phyloP scores from a whole-genome alignment of 2,797 vertebrate genomes.

The Enteromius argenteus region DNA sequence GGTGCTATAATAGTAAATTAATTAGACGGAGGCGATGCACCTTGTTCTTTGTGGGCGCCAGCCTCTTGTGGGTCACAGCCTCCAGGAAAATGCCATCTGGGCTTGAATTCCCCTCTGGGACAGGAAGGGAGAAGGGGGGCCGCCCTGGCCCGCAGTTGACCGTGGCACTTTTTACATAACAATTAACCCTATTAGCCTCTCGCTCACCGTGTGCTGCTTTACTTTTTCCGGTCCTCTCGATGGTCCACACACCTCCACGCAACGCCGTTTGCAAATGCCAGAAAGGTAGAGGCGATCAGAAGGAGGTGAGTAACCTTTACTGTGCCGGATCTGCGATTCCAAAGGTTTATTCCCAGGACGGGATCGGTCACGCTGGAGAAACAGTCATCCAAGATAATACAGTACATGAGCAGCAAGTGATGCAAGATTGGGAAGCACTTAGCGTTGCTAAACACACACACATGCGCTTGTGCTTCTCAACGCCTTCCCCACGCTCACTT shows the following conservation, averaged over 20 bases:
- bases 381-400: slow-evolving; percentile 53
- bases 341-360: slow-evolving; percentile 51
- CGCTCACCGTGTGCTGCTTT: slow-evolving; percentile 66
- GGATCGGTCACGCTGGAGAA: slow-evolving; percentile 42
- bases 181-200: slow-evolving; percentile 98
- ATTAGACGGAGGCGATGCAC: slow-evolving; percentile 98
- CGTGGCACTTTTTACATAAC: slow-evolving; percentile 91
- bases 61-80: slow-evolving; percentile 90
- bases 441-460: slow-evolving; percentile 44
- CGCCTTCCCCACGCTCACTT: slow-evolving; percentile 22
- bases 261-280: slow-evolving; percentile 75
- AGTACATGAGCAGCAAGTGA: slow-evolving; percentile 47
- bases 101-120: slow-evolving; percentile 87
- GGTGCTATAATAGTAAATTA: slow-evolving; percentile 99
- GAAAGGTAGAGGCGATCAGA: neutral
- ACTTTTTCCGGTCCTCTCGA: slow-evolving; percentile 33
- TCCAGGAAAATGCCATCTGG: slow-evolving; percentile 96
- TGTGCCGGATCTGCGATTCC: neutral
- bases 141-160: slow-evolving; percentile 82
- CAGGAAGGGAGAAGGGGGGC: slow-evolving; percentile 63
- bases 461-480: neutral
- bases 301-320: slow-evolving; percentile 37
- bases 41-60: slow-evolving; percentile 92
- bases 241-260: slow-evolving; percentile 79
- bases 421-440: slow-evolving; percentile 26